Evolutionary conservation across 2,113 vertebrate species (phyloP).

Genomic region (Rhinoderma darwinii): DNA sequence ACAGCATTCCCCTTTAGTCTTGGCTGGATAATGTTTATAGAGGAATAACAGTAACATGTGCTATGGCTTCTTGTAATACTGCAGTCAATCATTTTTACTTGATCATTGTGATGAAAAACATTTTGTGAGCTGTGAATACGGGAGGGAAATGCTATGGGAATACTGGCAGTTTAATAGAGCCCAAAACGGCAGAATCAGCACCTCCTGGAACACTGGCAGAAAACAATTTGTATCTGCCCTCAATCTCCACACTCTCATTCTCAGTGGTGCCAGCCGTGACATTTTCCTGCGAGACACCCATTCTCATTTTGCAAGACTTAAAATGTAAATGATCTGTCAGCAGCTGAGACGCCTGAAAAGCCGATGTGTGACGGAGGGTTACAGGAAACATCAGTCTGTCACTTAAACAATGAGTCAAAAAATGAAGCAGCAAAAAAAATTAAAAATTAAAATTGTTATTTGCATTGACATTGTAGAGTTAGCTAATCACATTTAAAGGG

Average conservation of each 20-base stretch:
- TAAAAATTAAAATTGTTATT: not conserved
- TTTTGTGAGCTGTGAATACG: not conserved
- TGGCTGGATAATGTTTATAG: not conserved
- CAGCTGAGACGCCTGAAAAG: not conserved
- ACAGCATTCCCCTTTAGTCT: not conserved
- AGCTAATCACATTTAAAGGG: not conserved
- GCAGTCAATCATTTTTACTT: constrained; percentile 25
- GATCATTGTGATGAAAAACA: constrained; percentile 41
- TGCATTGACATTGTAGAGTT: not conserved
- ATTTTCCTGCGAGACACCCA: constrained; percentile 25
- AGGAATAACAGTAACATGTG: not conserved
- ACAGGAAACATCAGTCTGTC: constrained; percentile 31
- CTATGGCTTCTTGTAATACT: not conserved
- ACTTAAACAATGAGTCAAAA: constrained; percentile 24
- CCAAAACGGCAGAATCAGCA: constrained; percentile 28
- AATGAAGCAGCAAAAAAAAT: not conserved
- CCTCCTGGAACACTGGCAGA: constrained; percentile 23
- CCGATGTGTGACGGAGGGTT: not conserved
- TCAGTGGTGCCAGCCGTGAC: constrained; percentile 43
- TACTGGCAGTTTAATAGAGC: not conserved
- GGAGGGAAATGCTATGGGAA: not conserved
- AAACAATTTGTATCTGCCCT: constrained; percentile 37
- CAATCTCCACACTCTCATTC: constrained; percentile 34
- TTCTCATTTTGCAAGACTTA: constrained; percentile 20
- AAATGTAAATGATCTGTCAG: constrained; percentile 50